A percentile compares a stretch with the other conserved stretches of the same genome.
These are phyloP conservation scores for Ataeniobius toweri DNA, from an alignment of 2,797 vertebrate genomes.

Conservation along the genomic window DNA sequence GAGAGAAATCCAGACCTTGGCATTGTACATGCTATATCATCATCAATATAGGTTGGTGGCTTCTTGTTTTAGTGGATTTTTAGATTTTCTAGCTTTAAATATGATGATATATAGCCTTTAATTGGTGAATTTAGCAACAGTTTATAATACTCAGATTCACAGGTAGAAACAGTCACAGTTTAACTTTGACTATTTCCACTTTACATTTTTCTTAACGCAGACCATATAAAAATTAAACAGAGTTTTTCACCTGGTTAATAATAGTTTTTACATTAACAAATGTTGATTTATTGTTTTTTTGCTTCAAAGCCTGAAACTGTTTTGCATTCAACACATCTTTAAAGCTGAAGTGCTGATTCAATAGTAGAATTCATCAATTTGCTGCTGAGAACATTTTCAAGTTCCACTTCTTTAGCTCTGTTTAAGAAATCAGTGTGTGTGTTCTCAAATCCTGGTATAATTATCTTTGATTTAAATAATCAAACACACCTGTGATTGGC, in stretches of 20 bases:
- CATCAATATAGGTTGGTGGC: background rate
- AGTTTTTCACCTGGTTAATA: constrained; percentile 29
- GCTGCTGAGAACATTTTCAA: constrained; percentile 17
- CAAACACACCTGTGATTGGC: constrained; percentile 36
- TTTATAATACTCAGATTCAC: background rate
- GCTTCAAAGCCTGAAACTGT: constrained; percentile 27
- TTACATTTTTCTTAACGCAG: constrained; percentile 17
- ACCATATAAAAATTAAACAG: constrained; percentile 19
- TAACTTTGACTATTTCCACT: constrained; percentile 8
- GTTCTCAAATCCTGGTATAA: constrained; percentile 27
- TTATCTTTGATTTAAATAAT: constrained; percentile 50
- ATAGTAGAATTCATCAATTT: constrained; percentile 17
- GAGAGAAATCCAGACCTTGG: background rate
- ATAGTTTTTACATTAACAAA: constrained; percentile 27
- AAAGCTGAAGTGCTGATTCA: constrained; percentile 31
- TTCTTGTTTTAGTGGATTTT: background rate
- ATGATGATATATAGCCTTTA: background rate
- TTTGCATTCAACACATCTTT: constrained; percentile 24
- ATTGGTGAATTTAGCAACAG: constrained; percentile 13
- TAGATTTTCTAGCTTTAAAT: background rate
- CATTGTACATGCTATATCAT: background rate
- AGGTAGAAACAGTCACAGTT: background rate
- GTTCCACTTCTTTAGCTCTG: constrained; percentile 14
- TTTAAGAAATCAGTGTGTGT: constrained; percentile 30
- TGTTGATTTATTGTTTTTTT: constrained; percentile 36